These are phyloP conservation scores for Saturnia pavonia DNA, from an alignment of 2,888 invertebrate genomes.

Conservation along the genomic window DNA sequence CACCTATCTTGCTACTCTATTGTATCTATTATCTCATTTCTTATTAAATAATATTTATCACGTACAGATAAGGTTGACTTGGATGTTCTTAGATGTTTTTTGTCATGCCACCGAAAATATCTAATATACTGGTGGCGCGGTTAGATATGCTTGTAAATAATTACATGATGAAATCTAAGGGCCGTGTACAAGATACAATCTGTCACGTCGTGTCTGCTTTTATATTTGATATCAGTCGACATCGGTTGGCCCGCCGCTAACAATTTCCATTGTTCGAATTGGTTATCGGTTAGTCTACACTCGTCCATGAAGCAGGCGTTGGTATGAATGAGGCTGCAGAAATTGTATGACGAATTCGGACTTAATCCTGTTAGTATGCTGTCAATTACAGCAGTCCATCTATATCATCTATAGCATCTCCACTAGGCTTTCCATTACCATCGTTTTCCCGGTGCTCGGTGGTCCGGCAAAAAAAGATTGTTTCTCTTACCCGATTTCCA, in stretches of 20 bases:
- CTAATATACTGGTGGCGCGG: too few relatives aligned
- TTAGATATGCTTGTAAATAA: too few relatives aligned
- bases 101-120: too few relatives aligned
- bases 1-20: too few relatives aligned
- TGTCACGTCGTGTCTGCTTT: constrained; percentile 24
- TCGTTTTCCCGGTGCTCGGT: constrained; percentile 29
- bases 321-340: constrained; percentile 26
- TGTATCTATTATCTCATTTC: too few relatives aligned
- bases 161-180: too few relatives aligned
- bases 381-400: too few relatives aligned
- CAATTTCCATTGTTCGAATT: too few relatives aligned
- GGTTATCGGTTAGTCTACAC: constrained; percentile 43
- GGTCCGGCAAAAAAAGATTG: constrained; percentile 26
- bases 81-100: too few relatives aligned
- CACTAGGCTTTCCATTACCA: constrained; percentile 32
- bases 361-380: constrained; percentile 34
- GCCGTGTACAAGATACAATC: constrained; percentile 24
- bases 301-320: constrained; percentile 46
- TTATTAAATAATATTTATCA: too few relatives aligned
- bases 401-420: neutral
- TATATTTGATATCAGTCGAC: constrained; percentile 36
- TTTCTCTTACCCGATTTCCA: constrained; percentile 9
- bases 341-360: constrained; percentile 35
- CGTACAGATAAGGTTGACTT: too few relatives aligned
- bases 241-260: constrained; percentile 35